Conservation (phyloP, 1,140 invertebrate genomes). For the Capitella teleta region DNA sequence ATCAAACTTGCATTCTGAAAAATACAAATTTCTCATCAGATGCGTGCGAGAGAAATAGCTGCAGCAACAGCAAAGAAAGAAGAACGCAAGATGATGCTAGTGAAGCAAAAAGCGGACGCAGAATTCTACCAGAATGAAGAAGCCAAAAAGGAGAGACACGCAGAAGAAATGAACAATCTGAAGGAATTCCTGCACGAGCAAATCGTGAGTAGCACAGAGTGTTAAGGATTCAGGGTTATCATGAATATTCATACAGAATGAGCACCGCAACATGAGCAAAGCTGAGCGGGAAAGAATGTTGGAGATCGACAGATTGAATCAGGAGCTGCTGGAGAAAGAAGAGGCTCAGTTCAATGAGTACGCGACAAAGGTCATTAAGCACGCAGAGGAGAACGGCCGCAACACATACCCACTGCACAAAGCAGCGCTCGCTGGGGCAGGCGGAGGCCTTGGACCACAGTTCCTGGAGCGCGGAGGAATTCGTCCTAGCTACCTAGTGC, state of each 20-base stretch:
- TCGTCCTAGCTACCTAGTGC: slow-evolving; percentile 35
- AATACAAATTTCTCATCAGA: too few relatives aligned
- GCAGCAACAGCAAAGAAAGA: slow-evolving; percentile 21
- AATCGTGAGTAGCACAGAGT: slow-evolving; percentile 2
- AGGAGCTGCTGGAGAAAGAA: slow-evolving; percentile 29
- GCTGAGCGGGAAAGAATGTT: slow-evolving; percentile 18
- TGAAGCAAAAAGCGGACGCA: slow-evolving; percentile 31
- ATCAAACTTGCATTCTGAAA: too few relatives aligned
- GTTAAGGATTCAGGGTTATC: background rate
- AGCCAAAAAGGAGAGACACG: slow-evolving; percentile 23
- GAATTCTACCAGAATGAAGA: slow-evolving; percentile 35
- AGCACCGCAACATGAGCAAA: slow-evolving; percentile 13
- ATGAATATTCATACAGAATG: slow-evolving; percentile 16
- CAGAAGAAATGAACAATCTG: slow-evolving; percentile 19
- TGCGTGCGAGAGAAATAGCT: slow-evolving; percentile 27
- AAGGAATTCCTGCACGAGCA: slow-evolving; percentile 25
- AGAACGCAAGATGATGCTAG: slow-evolving; percentile 26
- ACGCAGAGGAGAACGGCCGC: slow-evolving; percentile 35
- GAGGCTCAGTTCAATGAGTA: slow-evolving; percentile 41
- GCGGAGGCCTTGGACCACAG: slow-evolving; percentile 29
- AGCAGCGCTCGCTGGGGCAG: slow-evolving; percentile 29
- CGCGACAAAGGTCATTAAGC: slow-evolving; percentile 35
- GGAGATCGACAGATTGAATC: slow-evolving; percentile 27
- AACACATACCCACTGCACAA: slow-evolving; percentile 35
- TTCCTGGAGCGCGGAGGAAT: slow-evolving; percentile 36